A percentile compares a stretch with the other conserved stretches of the same genome.
Evolutionary conservation across 2,797 vertebrate species (phyloP).

Genomic region (Tiaroga cobitis): DNA sequence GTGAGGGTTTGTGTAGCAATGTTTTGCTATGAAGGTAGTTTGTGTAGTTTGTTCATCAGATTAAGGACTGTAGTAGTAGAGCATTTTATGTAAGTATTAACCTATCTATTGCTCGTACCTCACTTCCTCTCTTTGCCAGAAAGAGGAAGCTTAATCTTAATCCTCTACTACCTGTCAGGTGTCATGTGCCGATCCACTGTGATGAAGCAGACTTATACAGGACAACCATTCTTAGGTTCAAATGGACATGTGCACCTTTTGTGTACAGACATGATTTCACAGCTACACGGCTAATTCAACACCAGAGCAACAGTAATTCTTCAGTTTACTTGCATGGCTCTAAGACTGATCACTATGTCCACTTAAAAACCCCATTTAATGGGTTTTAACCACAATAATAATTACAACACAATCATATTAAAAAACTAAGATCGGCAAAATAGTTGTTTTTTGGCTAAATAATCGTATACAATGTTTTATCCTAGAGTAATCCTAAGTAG

Average conservation of each 20-base stretch:
- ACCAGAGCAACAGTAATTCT: neutral
- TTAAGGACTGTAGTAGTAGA: neutral
- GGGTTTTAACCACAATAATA: neutral
- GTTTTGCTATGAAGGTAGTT: neutral
- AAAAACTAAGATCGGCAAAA: neutral
- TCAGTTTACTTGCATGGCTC: conserved; percentile 7
- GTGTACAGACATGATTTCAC: conserved; percentile 13
- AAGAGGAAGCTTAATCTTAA: conserved; percentile 74
- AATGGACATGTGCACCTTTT: conserved; percentile 23
- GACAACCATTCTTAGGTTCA: conserved; percentile 53
- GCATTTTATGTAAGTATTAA: conserved; percentile 51
- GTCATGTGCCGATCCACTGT: conserved; percentile 69
- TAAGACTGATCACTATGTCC: neutral
- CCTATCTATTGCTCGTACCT: conserved; percentile 37
- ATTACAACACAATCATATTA: neutral
- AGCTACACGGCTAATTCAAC: conserved; percentile 6
- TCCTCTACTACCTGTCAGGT: conserved; percentile 76
- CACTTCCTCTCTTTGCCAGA: conserved; percentile 63
- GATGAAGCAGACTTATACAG: conserved; percentile 68
- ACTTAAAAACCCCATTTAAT: neutral
- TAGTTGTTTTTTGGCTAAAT: neutral
- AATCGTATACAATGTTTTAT: neutral
- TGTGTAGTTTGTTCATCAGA: neutral
- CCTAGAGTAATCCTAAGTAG: neutral
- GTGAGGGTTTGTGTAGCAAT: neutral